These are phyloP conservation scores for Seriola rivoliana DNA, from an alignment of 2,113 vertebrate genomes.

Conservation along the genomic window DNA sequence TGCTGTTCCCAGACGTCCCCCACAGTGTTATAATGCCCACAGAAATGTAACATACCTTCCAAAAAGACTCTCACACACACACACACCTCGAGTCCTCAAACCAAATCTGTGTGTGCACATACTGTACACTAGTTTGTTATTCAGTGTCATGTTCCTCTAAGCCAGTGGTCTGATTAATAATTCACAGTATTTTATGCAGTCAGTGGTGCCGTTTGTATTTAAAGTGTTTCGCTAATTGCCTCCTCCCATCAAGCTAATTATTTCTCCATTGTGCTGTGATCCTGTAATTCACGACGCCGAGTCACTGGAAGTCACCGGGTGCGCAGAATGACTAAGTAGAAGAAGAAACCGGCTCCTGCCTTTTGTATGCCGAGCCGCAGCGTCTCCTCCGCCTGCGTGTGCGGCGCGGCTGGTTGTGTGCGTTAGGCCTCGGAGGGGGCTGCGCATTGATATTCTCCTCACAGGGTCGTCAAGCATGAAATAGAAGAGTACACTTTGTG, in stretches of 20 bases:
- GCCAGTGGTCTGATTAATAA: constrained; percentile 51
- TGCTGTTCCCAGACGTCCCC: not conserved
- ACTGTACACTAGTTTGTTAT: constrained; percentile 32
- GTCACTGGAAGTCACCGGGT: constrained; percentile 39
- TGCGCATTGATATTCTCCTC: constrained; percentile 75
- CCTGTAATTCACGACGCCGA: constrained; percentile 53
- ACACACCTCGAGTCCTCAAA: not conserved
- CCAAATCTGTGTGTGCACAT: not conserved
- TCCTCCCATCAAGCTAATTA: constrained; percentile 68
- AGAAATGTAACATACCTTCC: no score
- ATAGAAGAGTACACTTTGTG: constrained; percentile 67
- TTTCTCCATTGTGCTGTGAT: constrained; percentile 74
- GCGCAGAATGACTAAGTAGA: constrained; percentile 53
- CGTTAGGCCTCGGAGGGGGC: constrained; percentile 43
- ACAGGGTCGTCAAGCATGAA: constrained; percentile 68
- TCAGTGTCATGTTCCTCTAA: constrained; percentile 23
- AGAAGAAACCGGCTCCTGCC: constrained; percentile 2
- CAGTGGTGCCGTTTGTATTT: constrained; percentile 59
- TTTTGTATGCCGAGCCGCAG: constrained; percentile 40
- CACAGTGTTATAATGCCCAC: not conserved
- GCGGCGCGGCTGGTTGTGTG: constrained; percentile 36
- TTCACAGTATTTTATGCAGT: constrained; percentile 50
- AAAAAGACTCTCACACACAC: no score
- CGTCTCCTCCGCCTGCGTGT: constrained; percentile 22
- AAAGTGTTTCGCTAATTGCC: constrained; percentile 69